phyloP scores from a whole-genome alignment of 2,888 invertebrate species.

The Steromphala cineraria region DNA sequence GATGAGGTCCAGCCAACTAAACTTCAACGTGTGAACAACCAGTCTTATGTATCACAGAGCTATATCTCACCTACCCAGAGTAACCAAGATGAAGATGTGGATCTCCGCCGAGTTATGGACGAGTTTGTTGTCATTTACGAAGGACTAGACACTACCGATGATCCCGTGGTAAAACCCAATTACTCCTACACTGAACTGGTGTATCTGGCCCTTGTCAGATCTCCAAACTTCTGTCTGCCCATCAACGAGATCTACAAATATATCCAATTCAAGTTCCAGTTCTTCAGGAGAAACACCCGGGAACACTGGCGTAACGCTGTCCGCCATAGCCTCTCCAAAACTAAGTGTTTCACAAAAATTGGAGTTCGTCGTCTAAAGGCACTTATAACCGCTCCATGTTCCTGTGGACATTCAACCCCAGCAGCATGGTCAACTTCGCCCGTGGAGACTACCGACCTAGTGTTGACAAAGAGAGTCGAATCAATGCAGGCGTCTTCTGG shows the following conservation, averaged over 20 bases:
- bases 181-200: conserved; percentile 61
- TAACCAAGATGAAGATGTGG: conserved; percentile 2
- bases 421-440: conserved; percentile 57
- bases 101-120: conserved; percentile 52
- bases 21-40: no score
- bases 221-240: conserved; percentile 57
- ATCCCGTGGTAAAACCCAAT: conserved; percentile 51
- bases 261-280: conserved; percentile 51
- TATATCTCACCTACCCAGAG: not conserved
- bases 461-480: conserved; percentile 44
- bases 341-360: conserved; percentile 61
- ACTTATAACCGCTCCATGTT: conserved; percentile 49
- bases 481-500: conserved; percentile 57
- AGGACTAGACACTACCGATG: conserved; percentile 44
- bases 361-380: conserved; percentile 42
- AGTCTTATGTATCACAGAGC: not conserved
- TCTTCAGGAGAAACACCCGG: conserved; percentile 49
- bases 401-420: conserved; percentile 57
- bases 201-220: conserved; percentile 53
- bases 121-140: conserved; percentile 56
- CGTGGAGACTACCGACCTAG: conserved; percentile 33
- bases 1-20: no score
- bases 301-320: conserved; percentile 62
- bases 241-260: conserved; percentile 58
- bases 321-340: conserved; percentile 60